A percentile compares a stretch with the other conserved stretches of the same genome.
Evolutionary conservation across 2,113 vertebrate species (phyloP).

Genomic region (Hiodon alosoides): DNA sequence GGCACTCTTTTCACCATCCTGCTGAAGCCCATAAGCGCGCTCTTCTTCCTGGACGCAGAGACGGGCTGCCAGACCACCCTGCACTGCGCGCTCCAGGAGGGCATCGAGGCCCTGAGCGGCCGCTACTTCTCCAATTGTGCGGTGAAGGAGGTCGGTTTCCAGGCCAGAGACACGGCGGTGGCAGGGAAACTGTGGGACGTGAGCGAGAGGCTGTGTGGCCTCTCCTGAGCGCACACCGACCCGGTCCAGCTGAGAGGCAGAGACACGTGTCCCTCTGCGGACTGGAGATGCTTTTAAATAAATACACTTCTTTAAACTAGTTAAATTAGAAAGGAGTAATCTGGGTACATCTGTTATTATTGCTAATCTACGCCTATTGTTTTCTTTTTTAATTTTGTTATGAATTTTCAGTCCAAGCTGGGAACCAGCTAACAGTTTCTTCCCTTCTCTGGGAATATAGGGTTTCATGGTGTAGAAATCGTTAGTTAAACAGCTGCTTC

Average conservation of each 20-base stretch:
- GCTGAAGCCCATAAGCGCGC: conserved; percentile 46
- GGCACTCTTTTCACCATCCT: conserved; percentile 46
- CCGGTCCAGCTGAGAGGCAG: background rate
- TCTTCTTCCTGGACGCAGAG: conserved; percentile 54
- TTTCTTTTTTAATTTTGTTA: too few species aligned
- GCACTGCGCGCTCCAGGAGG: conserved; percentile 62
- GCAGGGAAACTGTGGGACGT: conserved; percentile 57
- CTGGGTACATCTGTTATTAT: too few species aligned
- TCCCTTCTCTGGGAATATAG: too few species aligned
- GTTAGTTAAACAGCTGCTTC: too few species aligned
- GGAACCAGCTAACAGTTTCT: too few species aligned
- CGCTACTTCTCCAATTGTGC: conserved; percentile 50
- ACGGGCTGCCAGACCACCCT: conserved; percentile 64
- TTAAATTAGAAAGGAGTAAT: too few species aligned
- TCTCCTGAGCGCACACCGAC: conserved; percentile 32
- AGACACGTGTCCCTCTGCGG: background rate
- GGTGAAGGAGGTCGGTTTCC: conserved; percentile 32
- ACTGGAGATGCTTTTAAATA: background rate
- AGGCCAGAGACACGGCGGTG: conserved; percentile 42
- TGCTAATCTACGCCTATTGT: too few species aligned
- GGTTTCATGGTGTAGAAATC: too few species aligned
- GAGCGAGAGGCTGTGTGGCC: conserved; percentile 45
- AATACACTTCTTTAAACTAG: background rate
- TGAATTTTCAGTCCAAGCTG: too few species aligned
- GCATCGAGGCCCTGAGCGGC: conserved; percentile 46